A percentile compares a stretch with the other conserved stretches of the same genome.
Evolutionary conservation across 2,888 invertebrate genomes (phyloP).

Genomic region (Andrena praecox): DNA sequence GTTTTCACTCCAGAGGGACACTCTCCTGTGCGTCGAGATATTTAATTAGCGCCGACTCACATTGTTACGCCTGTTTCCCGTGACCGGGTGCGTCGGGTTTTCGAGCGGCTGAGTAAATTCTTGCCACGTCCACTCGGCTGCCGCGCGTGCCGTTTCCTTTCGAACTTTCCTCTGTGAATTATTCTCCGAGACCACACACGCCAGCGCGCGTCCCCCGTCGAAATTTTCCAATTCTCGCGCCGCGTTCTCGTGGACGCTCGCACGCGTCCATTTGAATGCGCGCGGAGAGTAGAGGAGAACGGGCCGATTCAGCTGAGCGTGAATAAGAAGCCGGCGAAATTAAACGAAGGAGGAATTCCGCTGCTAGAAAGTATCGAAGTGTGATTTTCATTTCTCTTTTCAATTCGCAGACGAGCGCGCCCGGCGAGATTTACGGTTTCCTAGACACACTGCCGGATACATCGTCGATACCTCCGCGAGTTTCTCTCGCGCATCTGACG

Average conservation of each 20-base stretch:
- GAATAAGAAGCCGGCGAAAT: constrained; percentile 34
- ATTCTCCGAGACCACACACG: not conserved
- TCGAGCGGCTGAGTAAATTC: constrained; percentile 2
- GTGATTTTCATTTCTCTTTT: constrained; percentile 48
- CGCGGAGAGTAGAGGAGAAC: constrained; percentile 1
- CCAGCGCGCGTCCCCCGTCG: not conserved
- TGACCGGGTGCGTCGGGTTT: not conserved
- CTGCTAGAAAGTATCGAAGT: constrained; percentile 48
- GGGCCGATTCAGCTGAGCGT: constrained; percentile 30
- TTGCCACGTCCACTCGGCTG: constrained; percentile 1
- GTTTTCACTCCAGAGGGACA: not conserved
- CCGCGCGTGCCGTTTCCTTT: constrained; percentile 22
- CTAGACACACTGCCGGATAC: constrained; percentile 11
- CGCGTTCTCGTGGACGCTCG: not conserved
- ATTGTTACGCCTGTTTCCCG: constrained; percentile 8
- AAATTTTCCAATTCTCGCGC: constrained; percentile 32
- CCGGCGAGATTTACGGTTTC: constrained; percentile 43
- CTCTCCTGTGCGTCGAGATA: not conserved
- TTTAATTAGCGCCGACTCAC: constrained; percentile 4
- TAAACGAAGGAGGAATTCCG: constrained; percentile 33
- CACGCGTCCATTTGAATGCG: not conserved
- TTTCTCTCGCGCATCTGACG: constrained; percentile 24
- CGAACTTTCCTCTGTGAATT: constrained; percentile 28
- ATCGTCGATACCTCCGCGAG: constrained; percentile 30
- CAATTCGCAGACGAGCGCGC: constrained; percentile 3